Evolutionary conservation across 2,888 invertebrate genomes (phyloP), one percentile per base, ranked within the genome.

Genomic region (Lasioglossum villosulum): DNA sequence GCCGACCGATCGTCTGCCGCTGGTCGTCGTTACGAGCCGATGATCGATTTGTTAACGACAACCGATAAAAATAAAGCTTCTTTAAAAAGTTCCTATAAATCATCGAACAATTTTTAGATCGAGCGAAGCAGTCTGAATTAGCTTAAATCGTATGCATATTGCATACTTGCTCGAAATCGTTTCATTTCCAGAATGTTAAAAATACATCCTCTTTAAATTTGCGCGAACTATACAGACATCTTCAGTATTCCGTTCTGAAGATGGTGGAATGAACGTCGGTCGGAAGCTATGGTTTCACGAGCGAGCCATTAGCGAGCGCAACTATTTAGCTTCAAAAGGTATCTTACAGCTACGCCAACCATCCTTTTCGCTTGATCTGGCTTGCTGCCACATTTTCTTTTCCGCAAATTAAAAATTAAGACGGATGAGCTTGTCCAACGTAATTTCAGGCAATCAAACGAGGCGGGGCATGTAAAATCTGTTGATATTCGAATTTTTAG

Each of bases 221-320:
- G 37, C 19, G 19, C 68, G 1, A 12, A 68, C 68, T 68, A 4
- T 37, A 37, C 19, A 19, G 23, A 23, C 37, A 23, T 68, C n/a
- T 37, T 68, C 12, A 23, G 34, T 23, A 12, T n/a, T 68, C 37
- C 8, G 1, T 23, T 37, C 4, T n/a, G 10, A 37, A 23, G 37
- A 68, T 68, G 34, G 37, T 12, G 37, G 37, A 68, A 68, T 12
- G 37, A 37, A 68, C 37, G 37, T 23, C 37, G 10, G 68, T 10
- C 34, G 34, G 19, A 23, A 23, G 19, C 68, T 68, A 68, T 68
- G 37, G 10, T 34, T 37, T 37, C 68, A 37, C 23, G 23, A 52
- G 73, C 63, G 34, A 73, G 73, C 73, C 63, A 79, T 73, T 71
- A 42, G 71, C 71, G 72, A 56, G 56, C 34, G 37, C 68, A 68